Conservation (phyloP, 1,140 invertebrate species). For the Temnothorax longispinosus region DNA sequence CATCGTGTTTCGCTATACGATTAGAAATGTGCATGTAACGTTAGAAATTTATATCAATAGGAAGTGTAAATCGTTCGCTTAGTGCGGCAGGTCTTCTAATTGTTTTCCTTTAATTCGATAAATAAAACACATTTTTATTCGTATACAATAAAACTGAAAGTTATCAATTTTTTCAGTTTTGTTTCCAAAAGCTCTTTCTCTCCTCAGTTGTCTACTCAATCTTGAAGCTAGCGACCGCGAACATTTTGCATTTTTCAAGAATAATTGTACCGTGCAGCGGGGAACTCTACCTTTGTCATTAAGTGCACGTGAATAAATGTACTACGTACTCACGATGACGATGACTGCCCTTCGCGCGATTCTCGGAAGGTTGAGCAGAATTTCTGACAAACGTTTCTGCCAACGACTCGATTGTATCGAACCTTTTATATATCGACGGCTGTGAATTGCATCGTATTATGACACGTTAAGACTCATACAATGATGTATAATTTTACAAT, state of each 20-base stretch:
- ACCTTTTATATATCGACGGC: background rate
- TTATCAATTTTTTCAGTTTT: conserved; percentile 8
- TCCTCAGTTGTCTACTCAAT: background rate
- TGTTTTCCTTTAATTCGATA: background rate
- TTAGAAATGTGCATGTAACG: background rate
- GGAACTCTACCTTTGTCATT: conserved; percentile 74
- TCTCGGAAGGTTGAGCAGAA: background rate
- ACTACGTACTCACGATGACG: conserved; percentile 69
- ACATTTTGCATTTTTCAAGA: conserved; percentile 79
- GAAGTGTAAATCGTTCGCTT: background rate
- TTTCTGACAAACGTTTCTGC: background rate
- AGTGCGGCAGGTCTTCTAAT: background rate
- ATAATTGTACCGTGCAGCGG: conserved; percentile 75
- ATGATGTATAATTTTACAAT: conserved; percentile 14
- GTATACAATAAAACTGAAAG: background rate
- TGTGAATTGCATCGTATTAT: background rate
- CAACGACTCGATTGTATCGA: background rate
- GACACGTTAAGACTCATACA: background rate
- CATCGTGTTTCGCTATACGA: background rate
- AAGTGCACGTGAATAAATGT: conserved; percentile 78
- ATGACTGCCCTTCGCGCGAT: background rate
- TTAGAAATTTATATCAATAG: background rate
- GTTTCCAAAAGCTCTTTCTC: background rate
- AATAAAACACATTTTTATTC: background rate
- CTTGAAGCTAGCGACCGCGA: background rate